A percentile compares a stretch with the other conserved stretches of the same genome.
These are phyloP conservation scores for Apolygus lucorum DNA, from an alignment of 1,140 invertebrate species.

Conservation along the genomic window DNA sequence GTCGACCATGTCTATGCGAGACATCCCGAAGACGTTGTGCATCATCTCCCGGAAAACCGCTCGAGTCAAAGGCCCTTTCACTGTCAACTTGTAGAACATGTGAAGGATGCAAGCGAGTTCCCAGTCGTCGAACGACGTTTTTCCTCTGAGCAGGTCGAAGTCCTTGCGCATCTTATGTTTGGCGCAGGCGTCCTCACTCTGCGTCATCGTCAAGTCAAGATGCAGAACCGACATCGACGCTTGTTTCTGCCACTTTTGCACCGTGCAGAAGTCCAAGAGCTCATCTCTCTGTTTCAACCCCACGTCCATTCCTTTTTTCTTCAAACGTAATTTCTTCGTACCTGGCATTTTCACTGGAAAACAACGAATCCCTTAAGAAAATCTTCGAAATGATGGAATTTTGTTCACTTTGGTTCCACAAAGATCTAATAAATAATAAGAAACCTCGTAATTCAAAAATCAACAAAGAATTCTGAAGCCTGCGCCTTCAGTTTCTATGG, in stretches of 20 bases:
- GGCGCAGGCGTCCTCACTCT: constrained; percentile 6
- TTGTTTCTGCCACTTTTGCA: background rate
- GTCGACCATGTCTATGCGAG: constrained; percentile 6
- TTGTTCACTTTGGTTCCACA: too few species aligned
- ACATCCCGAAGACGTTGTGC: constrained; percentile 17
- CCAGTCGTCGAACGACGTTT: constrained; percentile 20
- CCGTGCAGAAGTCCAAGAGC: background rate
- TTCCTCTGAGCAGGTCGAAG: constrained; percentile 11
- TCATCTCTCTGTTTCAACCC: too few species aligned
- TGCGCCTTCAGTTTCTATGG: too few species aligned
- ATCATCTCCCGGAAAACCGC: constrained; percentile 7
- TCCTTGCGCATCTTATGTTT: background rate
- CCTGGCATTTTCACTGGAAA: too few species aligned
- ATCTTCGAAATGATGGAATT: too few species aligned
- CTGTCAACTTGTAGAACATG: constrained; percentile 8
- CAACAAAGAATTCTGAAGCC: too few species aligned
- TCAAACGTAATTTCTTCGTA: too few species aligned
- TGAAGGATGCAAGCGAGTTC: constrained; percentile 13
- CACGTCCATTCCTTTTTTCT: too few species aligned
- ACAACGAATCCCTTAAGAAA: too few species aligned
- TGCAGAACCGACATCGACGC: constrained; percentile 15
- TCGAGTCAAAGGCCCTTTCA: background rate
- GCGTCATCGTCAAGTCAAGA: constrained; percentile 21
- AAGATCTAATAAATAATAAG: too few species aligned
- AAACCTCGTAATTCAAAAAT: too few species aligned